Conservation (phyloP, 2,113 vertebrate species). For the Corythaixoides concolor region DNA sequence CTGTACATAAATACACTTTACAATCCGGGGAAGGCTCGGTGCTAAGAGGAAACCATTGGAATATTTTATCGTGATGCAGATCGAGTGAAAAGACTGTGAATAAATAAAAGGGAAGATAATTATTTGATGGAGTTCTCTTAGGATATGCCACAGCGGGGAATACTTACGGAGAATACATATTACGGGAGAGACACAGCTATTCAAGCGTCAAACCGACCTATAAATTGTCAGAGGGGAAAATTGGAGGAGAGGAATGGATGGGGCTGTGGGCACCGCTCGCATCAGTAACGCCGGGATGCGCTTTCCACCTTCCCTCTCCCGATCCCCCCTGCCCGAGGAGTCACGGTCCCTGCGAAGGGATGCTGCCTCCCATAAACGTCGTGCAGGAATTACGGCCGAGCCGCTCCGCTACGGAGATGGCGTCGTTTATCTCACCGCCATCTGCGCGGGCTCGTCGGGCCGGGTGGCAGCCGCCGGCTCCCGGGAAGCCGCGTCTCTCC, state of each 20-base stretch:
- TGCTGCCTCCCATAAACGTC: conserved; percentile 74
- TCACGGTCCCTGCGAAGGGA: conserved; percentile 37
- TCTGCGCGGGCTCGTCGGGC: conserved; percentile 66
- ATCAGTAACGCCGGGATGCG: conserved; percentile 38
- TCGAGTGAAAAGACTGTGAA: conserved; percentile 77
- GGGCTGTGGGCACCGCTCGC: conserved; percentile 45
- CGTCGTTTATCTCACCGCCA: conserved; percentile 70
- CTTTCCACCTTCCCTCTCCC: conserved; percentile 42
- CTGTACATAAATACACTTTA: conserved; percentile 77
- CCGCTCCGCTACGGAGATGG: conserved; percentile 68
- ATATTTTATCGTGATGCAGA: conserved; percentile 83
- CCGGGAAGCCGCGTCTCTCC: not conserved
- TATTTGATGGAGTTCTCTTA: conserved; percentile 82
- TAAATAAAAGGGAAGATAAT: conserved; percentile 81
- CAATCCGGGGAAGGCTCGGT: conserved; percentile 65
- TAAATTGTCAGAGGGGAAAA: conserved; percentile 75
- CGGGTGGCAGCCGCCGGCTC: conserved; percentile 6
- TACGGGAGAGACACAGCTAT: conserved; percentile 71
- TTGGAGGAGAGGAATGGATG: conserved; percentile 66
- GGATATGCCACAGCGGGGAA: conserved; percentile 79
- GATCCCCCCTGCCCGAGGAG: conserved; percentile 46
- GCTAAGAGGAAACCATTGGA: conserved; percentile 67
- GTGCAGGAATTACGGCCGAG: conserved; percentile 67
- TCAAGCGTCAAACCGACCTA: conserved; percentile 72
- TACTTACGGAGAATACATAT: conserved; percentile 75